phyloP scores from a whole-genome alignment of 1,140 invertebrate genomes.

The Rhyacophila brunnea region DNA sequence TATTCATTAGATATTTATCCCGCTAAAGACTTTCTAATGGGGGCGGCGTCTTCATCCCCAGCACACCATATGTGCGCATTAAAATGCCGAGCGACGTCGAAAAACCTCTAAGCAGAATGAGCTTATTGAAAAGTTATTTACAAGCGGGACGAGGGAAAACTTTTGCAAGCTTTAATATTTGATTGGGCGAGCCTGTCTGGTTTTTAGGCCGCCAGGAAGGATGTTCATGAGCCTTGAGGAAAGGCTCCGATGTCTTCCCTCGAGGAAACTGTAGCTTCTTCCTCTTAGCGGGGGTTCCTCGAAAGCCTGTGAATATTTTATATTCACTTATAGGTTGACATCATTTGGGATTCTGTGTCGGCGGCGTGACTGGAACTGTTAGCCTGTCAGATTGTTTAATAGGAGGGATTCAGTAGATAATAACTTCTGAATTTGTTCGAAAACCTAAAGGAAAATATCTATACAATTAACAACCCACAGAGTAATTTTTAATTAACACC shows the following conservation, averaged over 20 bases:
- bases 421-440: too few relatives aligned
- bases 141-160: conserved; percentile 29
- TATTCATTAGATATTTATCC: conserved; percentile 32
- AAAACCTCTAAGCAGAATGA: conserved; percentile 36
- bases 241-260: conserved; percentile 9
- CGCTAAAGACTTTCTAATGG: conserved; percentile 32
- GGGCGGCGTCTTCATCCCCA: conserved; percentile 8
- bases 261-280: conserved; percentile 17
- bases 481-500: too few relatives aligned
- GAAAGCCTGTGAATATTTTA: conserved; percentile 30
- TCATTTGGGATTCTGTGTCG: conserved; percentile 33
- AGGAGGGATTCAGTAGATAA: conserved; percentile 18
- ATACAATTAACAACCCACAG: too few relatives aligned
- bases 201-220: conserved; percentile 17
- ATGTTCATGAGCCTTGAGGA: neutral
- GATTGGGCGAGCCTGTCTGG: conserved; percentile 14
- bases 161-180: conserved; percentile 33
- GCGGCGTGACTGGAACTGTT: conserved; percentile 33
- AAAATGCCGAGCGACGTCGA: conserved; percentile 33
- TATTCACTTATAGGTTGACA: conserved; percentile 36
- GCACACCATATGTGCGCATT: conserved; percentile 33
- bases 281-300: conserved; percentile 12
- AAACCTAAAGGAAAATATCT: too few relatives aligned
- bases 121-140: conserved; percentile 37
- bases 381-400: conserved; percentile 33